These are phyloP conservation scores for Drosophila hamatofila DNA, from an alignment of 2,888 invertebrate species.

Conservation along the genomic window DNA sequence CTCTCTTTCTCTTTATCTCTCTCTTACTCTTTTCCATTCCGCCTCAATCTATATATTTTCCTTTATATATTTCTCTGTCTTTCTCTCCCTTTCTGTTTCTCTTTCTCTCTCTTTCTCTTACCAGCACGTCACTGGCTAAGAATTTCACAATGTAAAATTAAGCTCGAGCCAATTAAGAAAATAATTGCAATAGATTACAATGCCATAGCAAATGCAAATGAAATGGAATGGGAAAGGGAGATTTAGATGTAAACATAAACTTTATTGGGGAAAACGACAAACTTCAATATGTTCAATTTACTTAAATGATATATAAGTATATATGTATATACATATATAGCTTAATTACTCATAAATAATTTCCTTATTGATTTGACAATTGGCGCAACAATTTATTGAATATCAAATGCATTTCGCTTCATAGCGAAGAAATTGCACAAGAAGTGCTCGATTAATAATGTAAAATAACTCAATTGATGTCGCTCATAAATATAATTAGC, in stretches of 20 bases:
- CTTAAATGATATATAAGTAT: not conserved
- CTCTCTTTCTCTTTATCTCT: too few species aligned
- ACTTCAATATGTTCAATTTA: not conserved
- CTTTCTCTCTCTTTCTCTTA: not conserved
- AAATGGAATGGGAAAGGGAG: not conserved
- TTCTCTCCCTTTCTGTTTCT: not conserved
- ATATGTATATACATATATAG: too few species aligned
- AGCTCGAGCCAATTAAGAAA: constrained; percentile 6
- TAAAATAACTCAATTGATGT: not conserved
- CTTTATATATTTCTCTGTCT: too few species aligned
- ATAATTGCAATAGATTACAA: constrained; percentile 10
- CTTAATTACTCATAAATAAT: not conserved
- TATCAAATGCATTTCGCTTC: not conserved
- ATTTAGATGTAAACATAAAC: too few species aligned
- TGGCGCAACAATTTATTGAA: not conserved
- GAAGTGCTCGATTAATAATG: not conserved
- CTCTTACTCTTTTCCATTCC: too few species aligned
- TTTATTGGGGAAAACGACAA: not conserved
- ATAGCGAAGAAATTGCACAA: not conserved
- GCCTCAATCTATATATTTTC: too few species aligned
- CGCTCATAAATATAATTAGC: not conserved
- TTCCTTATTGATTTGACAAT: not conserved
- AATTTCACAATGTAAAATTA: not conserved
- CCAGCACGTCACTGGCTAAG: not conserved
- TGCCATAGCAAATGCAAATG: not conserved